phyloP scores from a whole-genome alignment of 2,797 vertebrate species.

The Picus viridis region DNA sequence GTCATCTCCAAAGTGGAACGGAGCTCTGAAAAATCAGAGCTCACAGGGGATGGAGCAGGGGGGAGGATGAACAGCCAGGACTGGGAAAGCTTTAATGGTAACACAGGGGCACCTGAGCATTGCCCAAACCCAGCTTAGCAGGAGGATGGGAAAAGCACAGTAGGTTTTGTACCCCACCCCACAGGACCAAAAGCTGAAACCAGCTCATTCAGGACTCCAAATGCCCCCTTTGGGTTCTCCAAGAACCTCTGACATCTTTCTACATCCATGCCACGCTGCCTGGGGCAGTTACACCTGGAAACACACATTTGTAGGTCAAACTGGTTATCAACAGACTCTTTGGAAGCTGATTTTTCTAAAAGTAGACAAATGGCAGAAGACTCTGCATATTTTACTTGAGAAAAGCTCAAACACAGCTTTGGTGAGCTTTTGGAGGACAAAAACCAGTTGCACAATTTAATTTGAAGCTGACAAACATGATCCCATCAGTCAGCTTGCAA shows the following conservation, averaged over 20 bases:
- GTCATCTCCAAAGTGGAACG: not conserved
- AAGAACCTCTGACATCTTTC: not conserved
- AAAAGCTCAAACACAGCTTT: conserved; percentile 37
- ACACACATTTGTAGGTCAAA: fast-evolving
- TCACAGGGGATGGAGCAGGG: not conserved
- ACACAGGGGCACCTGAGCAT: fast-evolving
- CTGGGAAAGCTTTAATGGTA: not conserved
- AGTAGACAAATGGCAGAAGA: conserved; percentile 5
- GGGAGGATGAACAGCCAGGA: not conserved
- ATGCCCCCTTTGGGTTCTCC: not conserved
- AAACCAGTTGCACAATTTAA: not conserved
- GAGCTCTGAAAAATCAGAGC: not conserved
- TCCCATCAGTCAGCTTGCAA: not conserved
- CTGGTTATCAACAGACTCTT: not conserved
- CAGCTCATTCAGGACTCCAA: not conserved
- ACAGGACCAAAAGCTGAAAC: not conserved
- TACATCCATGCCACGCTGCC: fast-evolving
- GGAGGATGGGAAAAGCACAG: not conserved
- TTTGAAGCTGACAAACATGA: not conserved
- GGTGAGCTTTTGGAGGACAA: not conserved
- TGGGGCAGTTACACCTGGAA: not conserved
- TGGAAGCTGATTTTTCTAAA: not conserved
- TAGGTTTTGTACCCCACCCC: not conserved
- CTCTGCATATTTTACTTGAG: not conserved
- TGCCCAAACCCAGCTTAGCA: not conserved